Evolutionary conservation across 2,888 invertebrate species (phyloP).

Genomic region (Psylliodes chrysocephalus): DNA sequence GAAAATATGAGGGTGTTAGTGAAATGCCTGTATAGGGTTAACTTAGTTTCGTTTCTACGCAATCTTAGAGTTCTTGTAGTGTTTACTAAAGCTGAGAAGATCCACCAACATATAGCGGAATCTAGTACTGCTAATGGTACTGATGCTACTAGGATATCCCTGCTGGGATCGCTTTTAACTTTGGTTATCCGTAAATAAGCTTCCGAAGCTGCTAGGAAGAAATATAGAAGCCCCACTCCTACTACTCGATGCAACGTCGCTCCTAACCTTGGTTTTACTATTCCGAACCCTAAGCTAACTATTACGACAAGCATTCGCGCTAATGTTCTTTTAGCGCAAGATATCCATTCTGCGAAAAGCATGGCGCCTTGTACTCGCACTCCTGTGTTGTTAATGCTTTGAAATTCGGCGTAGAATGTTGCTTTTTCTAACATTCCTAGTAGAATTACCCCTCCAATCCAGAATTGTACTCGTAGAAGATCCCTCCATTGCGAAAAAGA

Average conservation of each 20-base stretch:
- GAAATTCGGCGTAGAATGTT: slow-evolving; percentile 90
- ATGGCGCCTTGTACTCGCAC: slow-evolving; percentile 75
- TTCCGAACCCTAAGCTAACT: slow-evolving; percentile 94
- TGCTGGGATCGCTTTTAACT: slow-evolving; percentile 70
- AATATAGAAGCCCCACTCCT: slow-evolving; percentile 85
- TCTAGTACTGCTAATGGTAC: slow-evolving; percentile 89
- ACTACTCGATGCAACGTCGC: slow-evolving; percentile 89
- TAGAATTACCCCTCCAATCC: slow-evolving; percentile 93
- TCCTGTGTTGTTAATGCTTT: slow-evolving; percentile 78
- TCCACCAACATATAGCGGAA: slow-evolving; percentile 94
- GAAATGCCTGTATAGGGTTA: slow-evolving; percentile 91
- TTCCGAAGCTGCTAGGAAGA: slow-evolving; percentile 85
- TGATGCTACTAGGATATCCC: slow-evolving; percentile 78
- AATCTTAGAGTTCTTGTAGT: slow-evolving; percentile 90
- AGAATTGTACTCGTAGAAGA: slow-evolving; percentile 91
- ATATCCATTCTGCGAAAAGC: slow-evolving; percentile 89
- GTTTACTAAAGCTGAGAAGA: slow-evolving; percentile 86
- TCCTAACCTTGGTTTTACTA: slow-evolving; percentile 92
- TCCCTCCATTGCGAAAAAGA: slow-evolving; percentile 92
- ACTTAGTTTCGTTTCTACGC: slow-evolving; percentile 89
- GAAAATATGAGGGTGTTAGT: slow-evolving; percentile 93
- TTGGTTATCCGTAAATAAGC: slow-evolving; percentile 81
- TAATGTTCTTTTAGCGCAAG: slow-evolving; percentile 89
- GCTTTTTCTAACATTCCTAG: slow-evolving; percentile 89
- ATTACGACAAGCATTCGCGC: slow-evolving; percentile 95